phyloP scores from a whole-genome alignment of 2,113 vertebrate genomes.

The Mugil cephalus region DNA sequence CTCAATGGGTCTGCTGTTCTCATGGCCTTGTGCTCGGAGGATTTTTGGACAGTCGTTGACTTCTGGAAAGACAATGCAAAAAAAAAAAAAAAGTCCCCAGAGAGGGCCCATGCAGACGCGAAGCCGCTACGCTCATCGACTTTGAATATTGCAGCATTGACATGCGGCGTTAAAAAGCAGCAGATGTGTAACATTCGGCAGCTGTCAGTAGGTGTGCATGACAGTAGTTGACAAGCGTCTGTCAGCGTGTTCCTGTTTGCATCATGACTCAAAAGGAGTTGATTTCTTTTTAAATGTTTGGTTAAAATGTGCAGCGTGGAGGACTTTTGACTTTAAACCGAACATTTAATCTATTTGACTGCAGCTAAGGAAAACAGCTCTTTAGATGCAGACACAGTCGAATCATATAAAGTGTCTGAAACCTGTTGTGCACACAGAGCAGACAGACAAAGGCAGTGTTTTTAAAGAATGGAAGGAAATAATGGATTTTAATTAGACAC shows the following conservation, averaged over 20 bases:
- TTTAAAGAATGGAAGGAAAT: too few relatives aligned
- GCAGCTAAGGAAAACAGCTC: not conserved
- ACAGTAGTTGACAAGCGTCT: not conserved
- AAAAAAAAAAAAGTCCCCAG: slow-evolving; percentile 16
- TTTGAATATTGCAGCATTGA: not conserved
- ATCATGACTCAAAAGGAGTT: not conserved
- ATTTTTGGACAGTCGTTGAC: slow-evolving; percentile 59
- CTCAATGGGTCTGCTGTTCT: slow-evolving; percentile 67
- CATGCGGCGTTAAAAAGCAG: not conserved
- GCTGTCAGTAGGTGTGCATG: not conserved
- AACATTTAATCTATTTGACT: too few relatives aligned
- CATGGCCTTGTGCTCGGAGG: slow-evolving; percentile 71
- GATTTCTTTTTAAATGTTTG: not conserved
- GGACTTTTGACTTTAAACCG: too few relatives aligned
- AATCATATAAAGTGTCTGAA: too few relatives aligned
- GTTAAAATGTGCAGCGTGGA: not conserved
- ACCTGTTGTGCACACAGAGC: not conserved
- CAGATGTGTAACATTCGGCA: too few relatives aligned
- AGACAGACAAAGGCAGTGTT: not conserved
- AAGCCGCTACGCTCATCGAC: not conserved
- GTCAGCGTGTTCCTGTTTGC: not conserved
- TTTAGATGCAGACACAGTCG: not conserved
- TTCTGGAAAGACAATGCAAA: slow-evolving; percentile 47
- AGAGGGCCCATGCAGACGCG: not conserved
- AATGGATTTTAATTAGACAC: too few relatives aligned